Base-by-base conservation (phyloP, 2,888 invertebrate species). In the Nyleta sp. region DNA sequence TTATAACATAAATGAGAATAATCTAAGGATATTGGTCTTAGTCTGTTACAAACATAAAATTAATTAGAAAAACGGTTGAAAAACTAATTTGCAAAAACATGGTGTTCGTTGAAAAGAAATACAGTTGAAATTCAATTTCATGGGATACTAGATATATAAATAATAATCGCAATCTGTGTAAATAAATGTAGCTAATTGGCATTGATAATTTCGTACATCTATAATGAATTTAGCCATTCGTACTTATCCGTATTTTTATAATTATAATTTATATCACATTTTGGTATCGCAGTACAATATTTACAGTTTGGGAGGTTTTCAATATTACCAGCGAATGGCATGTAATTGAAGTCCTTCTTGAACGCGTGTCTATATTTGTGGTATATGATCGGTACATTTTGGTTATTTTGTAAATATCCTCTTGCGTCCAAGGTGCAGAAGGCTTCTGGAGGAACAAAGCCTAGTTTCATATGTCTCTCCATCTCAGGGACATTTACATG, bases 301-400 rank as follows among this genome's bases (percentile, higher is more conserved):
- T 18, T 18, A 2, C 2, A 13, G 4, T 52, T 31, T 46, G 11
- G 2, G 1, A 46, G 7, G 17, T 20, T 20, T 52, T 11, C n/a
- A 28, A 52, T 31, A n/a, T 20, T 18, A 20, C 20, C 20, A n/a
- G 11, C n/a, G 24, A 22, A 11, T n/a, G 20, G 20, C 10, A 3
- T n/a, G 18, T 35, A 33, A 3, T 55, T 40, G 13, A 24, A 57
- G 40, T 44, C n/a, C 20, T 53, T 44, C 7, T 20, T 44, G 31
- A 33, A 65, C 0, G 65, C 53, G 13, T 65, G 65, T 42, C 65
- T 10, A n/a, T 65, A 18, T 20, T 33, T 28, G 35, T 65, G 53
- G 22, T 44, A 65, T 4, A 65, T 11, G n/a, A 65, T 28, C 7
- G 53, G 44, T 2, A 65, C n/a, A 6, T 65, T 53, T 22, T 53